Conservation (phyloP, 2,888 invertebrate genomes). For the Polietes domitor region DNA sequence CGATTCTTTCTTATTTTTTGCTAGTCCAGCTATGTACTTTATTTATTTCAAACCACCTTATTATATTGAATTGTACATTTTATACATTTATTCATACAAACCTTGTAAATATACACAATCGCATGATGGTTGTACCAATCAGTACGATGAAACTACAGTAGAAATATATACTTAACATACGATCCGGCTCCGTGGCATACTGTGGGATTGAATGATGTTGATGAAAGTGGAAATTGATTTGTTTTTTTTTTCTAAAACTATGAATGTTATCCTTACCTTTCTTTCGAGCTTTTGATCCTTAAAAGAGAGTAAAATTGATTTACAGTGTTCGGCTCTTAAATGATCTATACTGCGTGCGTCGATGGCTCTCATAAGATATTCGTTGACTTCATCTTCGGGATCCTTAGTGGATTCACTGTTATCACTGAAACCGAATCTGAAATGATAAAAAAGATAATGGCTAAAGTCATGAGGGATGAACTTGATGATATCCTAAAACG, state of each 20-base stretch:
- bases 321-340: constrained; percentile 93
- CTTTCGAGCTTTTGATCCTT: constrained; percentile 89
- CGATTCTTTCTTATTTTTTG: no score
- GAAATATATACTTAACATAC: constrained; percentile 93
- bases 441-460: no score
- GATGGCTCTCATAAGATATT: constrained; percentile 97
- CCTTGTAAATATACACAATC: constrained; percentile 86
- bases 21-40: no score
- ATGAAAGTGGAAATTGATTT: neutral
- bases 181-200: constrained; percentile 91
- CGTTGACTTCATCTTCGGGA: constrained; percentile 96
- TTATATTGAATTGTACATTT: no score
- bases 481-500: no score
- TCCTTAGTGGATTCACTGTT: constrained; percentile 86
- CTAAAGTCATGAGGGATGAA: no score
- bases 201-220: constrained; percentile 80
- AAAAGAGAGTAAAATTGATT: constrained; percentile 92
- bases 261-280: constrained; percentile 83
- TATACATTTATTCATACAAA: constrained; percentile 80
- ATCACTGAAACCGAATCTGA: constrained; percentile 88
- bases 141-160: constrained; percentile 90
- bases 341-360: constrained; percentile 96
- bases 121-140: constrained; percentile 85
- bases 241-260: neutral
- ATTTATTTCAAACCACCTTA: no score